Conservation (phyloP, 2,888 invertebrate genomes). For the Euplexia lucipara region DNA sequence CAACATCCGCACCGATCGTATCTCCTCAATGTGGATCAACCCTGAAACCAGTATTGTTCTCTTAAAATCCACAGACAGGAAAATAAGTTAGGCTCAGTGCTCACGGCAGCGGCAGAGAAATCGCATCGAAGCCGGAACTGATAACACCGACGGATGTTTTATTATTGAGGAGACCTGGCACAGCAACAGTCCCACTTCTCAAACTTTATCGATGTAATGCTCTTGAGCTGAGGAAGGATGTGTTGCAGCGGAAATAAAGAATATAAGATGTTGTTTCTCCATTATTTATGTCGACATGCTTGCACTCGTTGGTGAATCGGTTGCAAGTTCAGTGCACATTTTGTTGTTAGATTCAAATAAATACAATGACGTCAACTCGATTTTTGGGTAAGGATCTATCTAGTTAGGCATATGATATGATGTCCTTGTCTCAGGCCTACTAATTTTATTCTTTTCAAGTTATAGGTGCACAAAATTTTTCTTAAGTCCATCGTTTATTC, state of each 20-base stretch:
- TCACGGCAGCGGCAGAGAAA: slow-evolving; percentile 48
- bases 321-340: not conserved
- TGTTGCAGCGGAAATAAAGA: slow-evolving; percentile 27
- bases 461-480: no score
- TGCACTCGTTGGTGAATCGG: not conserved
- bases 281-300: slow-evolving; percentile 9
- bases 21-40: slow-evolving; percentile 44
- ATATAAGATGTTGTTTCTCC: slow-evolving; percentile 6
- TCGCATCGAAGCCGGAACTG: slow-evolving; percentile 60
- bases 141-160: slow-evolving; percentile 53
- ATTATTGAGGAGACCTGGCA: slow-evolving; percentile 53
- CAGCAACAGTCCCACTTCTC: slow-evolving; percentile 26
- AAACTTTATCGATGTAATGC: slow-evolving; percentile 33
- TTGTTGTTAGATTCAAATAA: not conserved
- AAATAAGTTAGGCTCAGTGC: slow-evolving; percentile 53
- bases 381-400: no score
- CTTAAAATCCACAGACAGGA: slow-evolving; percentile 45
- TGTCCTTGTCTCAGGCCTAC: no score
- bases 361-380: no score
- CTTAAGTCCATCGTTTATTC: no score
- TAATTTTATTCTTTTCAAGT: no score
- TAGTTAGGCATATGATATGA: no score
- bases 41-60: slow-evolving; percentile 57
- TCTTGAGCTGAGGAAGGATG: slow-evolving; percentile 19
- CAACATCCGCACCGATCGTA: slow-evolving; percentile 44